Percentiles rank a stretch among this genome's conserved stretches.
Conservation (phyloP, 2,888 invertebrate genomes). For the Sussaba pulchella region DNA sequence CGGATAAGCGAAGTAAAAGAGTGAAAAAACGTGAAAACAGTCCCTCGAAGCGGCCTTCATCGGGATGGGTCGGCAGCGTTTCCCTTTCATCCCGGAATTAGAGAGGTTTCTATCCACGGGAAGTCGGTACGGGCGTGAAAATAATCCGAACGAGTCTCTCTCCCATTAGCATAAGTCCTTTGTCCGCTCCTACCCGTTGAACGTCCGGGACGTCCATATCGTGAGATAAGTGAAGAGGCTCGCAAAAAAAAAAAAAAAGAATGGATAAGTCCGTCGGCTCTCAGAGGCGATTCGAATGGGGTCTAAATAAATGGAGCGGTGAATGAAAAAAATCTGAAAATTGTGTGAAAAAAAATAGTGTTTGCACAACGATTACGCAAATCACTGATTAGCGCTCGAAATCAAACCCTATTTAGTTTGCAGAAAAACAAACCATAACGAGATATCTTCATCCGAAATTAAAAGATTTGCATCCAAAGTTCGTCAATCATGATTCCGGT, state of each 20-base stretch:
- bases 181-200: slow-evolving; percentile 53
- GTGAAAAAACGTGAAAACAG: slow-evolving; percentile 33
- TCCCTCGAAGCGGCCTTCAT: not conserved
- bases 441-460: not conserved
- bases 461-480: not conserved
- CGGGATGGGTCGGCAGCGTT: slow-evolving; percentile 29
- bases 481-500: not conserved
- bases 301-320: slow-evolving; percentile 19
- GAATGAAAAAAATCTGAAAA: slow-evolving; percentile 9
- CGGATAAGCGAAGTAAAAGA: slow-evolving; percentile 29
- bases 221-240: slow-evolving; percentile 39
- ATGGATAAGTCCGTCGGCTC: slow-evolving; percentile 7
- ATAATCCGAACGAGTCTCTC: slow-evolving; percentile 63
- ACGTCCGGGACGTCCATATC: slow-evolving; percentile 29
- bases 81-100: slow-evolving; percentile 47
- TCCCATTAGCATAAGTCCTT: slow-evolving; percentile 69
- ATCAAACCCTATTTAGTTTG: too few relatives aligned
- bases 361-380: slow-evolving; percentile 4
- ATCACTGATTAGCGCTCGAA: not conserved
- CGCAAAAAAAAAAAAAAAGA: not conserved
- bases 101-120: slow-evolving; percentile 25
- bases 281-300: not conserved
- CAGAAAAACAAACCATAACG: not conserved
- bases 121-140: slow-evolving; percentile 60
- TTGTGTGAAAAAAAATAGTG: not conserved